phyloP scores from a whole-genome alignment of 2,888 invertebrate genomes.

The Tiliacea aurago region DNA sequence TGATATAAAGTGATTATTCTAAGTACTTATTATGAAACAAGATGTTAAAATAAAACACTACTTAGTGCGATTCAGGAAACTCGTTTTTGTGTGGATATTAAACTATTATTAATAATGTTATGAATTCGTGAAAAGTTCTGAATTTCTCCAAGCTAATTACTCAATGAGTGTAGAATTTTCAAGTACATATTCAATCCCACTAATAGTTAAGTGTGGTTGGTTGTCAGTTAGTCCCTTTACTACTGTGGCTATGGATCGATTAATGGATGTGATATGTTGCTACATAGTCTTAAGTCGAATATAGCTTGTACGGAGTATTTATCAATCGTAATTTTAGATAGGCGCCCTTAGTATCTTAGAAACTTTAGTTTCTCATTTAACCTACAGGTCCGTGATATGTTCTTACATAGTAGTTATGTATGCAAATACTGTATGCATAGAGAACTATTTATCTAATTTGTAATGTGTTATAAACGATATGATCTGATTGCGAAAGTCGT shows the following conservation, averaged over 20 bases:
- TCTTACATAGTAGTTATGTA: slow-evolving; percentile 73
- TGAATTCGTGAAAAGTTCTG: slow-evolving; percentile 63
- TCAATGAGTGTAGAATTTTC: slow-evolving; percentile 70
- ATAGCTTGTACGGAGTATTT: slow-evolving; percentile 87
- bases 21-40: slow-evolving; percentile 65
- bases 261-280: slow-evolving; percentile 89
- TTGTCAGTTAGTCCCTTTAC: slow-evolving; percentile 67
- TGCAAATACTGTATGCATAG: slow-evolving; percentile 73
- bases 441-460: slow-evolving; percentile 76
- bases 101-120: slow-evolving; percentile 56
- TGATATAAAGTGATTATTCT: slow-evolving; percentile 49
- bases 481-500: slow-evolving; percentile 74
- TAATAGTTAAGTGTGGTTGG: slow-evolving; percentile 61
- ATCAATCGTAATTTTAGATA: slow-evolving; percentile 88
- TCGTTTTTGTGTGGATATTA: slow-evolving; percentile 62
- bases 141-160: slow-evolving; percentile 63
- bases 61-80: slow-evolving; percentile 50
- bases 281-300: slow-evolving; percentile 83
- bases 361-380: slow-evolving; percentile 81
- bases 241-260: slow-evolving; percentile 84
- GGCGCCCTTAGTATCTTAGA: slow-evolving; percentile 84
- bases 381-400: slow-evolving; percentile 78
- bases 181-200: slow-evolving; percentile 66
- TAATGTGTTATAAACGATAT: slow-evolving; percentile 73
- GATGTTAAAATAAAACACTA: slow-evolving; percentile 59